Base-by-base conservation (phyloP, 2,113 vertebrate species). In the Pachypanchax playfairii region DNA sequence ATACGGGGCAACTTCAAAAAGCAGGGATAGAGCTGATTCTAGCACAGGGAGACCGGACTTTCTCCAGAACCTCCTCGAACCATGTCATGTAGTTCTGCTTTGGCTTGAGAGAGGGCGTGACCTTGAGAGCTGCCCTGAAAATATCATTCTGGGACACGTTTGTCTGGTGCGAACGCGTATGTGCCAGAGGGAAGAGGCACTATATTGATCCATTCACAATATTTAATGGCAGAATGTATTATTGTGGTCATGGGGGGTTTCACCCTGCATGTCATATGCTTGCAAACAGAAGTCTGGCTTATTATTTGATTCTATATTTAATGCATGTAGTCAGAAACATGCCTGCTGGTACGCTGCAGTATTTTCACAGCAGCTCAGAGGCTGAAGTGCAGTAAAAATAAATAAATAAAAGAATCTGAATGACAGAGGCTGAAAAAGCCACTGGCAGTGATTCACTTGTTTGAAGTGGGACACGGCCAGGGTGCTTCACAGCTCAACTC, bases 361-460 rank as follows among this genome's bases (percentile, higher is more conserved):
- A 10, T 55, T 12, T 65, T 11, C 29, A 52, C 65, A 36, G 41
- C 21, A 67, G 62, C 59, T 70, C 73, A 48, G 18, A 72, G 75
- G 49, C 65, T 60, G 52, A 47, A 63, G 39, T 12, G 53, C 26
- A 43, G 73, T 80, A 91, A 92, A 91, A 91, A 91, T 91, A 91
- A n/a, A n/a, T n/a, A n/a, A n/a, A n/a, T n/a, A n/a, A n/a, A n/a
- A n/a, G 86, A 55, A 57, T 55, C 63, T 29, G 71, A 89, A 93
- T 93, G 80, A 92, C 72, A 93, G 91, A 84, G 82, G 44, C 71
- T 36, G 73, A 73, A 91, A 91, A 91, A 92, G 87, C 91, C 91
- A 87, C 89, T 75, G 75, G 65, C 64, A 11, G 48, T 69, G 77
- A 69, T 60, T 82, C n/a, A 36, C 48, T 70, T 67, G 76, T 91